phyloP scores from a whole-genome alignment of 2,797 vertebrate genomes.

The Syngnathus rostellatus region DNA sequence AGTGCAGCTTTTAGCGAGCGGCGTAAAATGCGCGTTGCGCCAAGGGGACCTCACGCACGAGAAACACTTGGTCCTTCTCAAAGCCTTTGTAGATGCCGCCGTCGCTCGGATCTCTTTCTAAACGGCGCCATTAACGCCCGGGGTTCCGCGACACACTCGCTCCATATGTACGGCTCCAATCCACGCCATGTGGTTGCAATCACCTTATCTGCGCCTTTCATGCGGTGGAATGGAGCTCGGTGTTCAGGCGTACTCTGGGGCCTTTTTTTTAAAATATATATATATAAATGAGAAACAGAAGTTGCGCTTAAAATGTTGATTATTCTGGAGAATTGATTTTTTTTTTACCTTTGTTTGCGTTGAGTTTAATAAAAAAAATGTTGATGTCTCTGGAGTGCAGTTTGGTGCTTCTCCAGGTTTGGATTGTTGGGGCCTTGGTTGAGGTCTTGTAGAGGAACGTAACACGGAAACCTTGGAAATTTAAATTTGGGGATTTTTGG shows the following conservation, averaged over 20 bases:
- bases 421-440: no score
- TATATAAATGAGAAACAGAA: constrained; percentile 4
- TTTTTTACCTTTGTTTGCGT: no score
- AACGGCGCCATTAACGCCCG: constrained; percentile 60
- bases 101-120: constrained; percentile 42
- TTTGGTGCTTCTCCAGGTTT: no score
- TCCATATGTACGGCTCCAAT: constrained; percentile 53
- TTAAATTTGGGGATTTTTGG: no score
- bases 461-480: no score
- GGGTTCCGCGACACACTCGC: constrained; percentile 56
- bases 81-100: constrained; percentile 50
- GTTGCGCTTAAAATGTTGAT: neutral
- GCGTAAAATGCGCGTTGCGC: constrained; percentile 25
- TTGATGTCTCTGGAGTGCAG: no score
- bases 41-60: constrained; percentile 57
- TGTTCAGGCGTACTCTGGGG: constrained; percentile 4
- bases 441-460: no score
- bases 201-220: constrained; percentile 55
- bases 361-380: no score
- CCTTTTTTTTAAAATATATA: neutral
- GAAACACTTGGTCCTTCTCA: constrained; percentile 23
- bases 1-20: constrained; percentile 47
- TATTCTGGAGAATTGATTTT: neutral
- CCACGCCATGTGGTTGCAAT: constrained; percentile 62
- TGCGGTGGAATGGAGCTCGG: constrained; percentile 46